Percentiles rank a stretch among this genome's conserved stretches.
Conservation (phyloP, 2,797 vertebrate species). For the Poeciliopsis gracilis region DNA sequence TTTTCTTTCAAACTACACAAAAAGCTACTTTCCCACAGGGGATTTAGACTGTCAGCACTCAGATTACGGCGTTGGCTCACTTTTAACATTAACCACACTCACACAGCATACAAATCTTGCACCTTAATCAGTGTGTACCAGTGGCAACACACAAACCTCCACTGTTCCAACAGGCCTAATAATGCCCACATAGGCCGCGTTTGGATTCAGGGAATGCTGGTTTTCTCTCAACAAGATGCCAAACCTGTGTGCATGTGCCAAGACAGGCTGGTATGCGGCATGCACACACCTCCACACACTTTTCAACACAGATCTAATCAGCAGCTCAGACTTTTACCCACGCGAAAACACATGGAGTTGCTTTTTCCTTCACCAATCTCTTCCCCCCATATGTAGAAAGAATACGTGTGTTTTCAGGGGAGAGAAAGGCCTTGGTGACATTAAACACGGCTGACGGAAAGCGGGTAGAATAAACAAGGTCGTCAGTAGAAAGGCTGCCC, state of each 20-base stretch:
- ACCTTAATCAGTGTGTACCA: conserved; percentile 41
- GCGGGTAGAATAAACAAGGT: conserved; percentile 76
- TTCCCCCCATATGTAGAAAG: conserved; percentile 60
- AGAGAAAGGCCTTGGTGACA: conserved; percentile 74
- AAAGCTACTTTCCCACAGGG: conserved; percentile 49
- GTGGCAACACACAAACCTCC: conserved; percentile 30
- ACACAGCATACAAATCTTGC: conserved; percentile 38
- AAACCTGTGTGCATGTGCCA: conserved; percentile 51
- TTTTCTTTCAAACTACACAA: conserved; percentile 38
- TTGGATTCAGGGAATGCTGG: conserved; percentile 42
- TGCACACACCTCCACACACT: conserved; percentile 19
- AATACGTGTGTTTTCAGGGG: conserved; percentile 35
- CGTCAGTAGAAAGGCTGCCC: conserved; percentile 65
- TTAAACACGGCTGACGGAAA: conserved; percentile 76
- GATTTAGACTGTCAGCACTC: conserved; percentile 63
- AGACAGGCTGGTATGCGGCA: conserved; percentile 46
- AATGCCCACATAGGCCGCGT: conserved; percentile 26
- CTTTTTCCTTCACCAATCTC: conserved; percentile 27
- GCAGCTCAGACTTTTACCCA: conserved; percentile 34
- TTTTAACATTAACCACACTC: conserved; percentile 54
- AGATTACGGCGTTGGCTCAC: conserved; percentile 53
- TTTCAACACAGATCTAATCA: conserved; percentile 55
- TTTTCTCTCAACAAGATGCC: conserved; percentile 59
- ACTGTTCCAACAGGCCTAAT: conserved; percentile 47
- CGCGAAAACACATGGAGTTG: conserved; percentile 31